These are phyloP conservation scores for Cranoglanis bouderius DNA, from an alignment of 2,113 vertebrate species.

Conservation along the genomic window DNA sequence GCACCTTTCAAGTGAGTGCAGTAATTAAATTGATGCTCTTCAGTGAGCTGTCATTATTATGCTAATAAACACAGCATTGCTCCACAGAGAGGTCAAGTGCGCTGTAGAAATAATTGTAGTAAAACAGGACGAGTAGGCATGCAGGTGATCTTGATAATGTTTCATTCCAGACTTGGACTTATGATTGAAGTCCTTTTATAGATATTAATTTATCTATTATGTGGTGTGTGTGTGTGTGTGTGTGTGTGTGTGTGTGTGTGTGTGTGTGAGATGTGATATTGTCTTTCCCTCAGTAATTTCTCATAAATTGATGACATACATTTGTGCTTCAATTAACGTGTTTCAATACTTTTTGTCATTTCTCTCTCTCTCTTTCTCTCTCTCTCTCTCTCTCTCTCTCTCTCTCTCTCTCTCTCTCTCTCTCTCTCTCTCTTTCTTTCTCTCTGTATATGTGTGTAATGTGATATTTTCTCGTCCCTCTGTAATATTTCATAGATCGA, in stretches of 20 bases:
- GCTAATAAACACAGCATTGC: slow-evolving; percentile 36
- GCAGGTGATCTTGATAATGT: not conserved
- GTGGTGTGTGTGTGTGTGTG: not conserved
- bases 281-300: not conserved
- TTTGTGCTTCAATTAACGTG: not conserved
- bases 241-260: not conserved
- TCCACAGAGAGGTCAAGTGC: slow-evolving; percentile 19
- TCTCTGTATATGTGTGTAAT: not conserved
- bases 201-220: not conserved
- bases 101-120: not conserved
- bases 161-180: not conserved
- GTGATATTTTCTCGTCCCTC: not conserved
- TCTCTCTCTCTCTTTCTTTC: not conserved
- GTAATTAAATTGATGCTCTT: slow-evolving; percentile 47
- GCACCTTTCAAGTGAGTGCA: slow-evolving; percentile 15
- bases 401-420: not conserved
- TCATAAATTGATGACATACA: not conserved
- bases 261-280: not conserved
- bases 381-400: not conserved
- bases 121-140: not conserved
- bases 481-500: not conserved
- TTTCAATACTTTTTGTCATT: not conserved
- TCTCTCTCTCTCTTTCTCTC: not conserved
- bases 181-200: not conserved
- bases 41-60: slow-evolving; percentile 43